Conservation (phyloP, 2,888 invertebrate species). For the Eupithecia exiguata region DNA sequence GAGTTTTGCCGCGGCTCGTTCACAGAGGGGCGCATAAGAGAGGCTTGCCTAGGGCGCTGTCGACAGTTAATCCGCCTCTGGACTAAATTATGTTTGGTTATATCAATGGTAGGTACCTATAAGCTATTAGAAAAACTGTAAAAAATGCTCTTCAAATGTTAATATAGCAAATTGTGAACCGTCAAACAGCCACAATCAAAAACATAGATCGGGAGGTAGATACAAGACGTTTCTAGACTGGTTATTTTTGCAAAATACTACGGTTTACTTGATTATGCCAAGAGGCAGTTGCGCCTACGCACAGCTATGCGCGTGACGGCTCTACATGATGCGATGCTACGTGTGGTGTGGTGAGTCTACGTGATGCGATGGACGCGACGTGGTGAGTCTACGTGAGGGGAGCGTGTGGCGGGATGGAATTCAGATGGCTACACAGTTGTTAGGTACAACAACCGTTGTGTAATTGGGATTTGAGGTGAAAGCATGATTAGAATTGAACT, state of each 20-base stretch:
- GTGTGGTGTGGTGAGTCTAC: neutral
- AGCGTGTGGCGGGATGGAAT: neutral
- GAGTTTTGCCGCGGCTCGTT: no score
- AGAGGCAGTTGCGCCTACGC: neutral
- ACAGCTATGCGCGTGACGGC: neutral
- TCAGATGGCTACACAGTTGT: neutral
- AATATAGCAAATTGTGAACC: neutral
- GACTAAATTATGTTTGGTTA: no score
- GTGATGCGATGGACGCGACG: neutral
- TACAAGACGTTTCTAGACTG: neutral
- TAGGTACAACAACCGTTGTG: neutral
- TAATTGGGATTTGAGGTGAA: slow-evolving; percentile 5
- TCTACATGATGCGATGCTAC: neutral
- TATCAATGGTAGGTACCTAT: no score
- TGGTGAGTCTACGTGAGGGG: no score
- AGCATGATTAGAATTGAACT: neutral
- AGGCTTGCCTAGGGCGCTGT: no score
- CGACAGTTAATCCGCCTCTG: no score
- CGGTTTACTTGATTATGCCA: neutral
- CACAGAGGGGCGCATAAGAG: no score
- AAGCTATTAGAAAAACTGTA: neutral
- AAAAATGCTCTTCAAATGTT: neutral
- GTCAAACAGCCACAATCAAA: neutral
- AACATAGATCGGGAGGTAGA: neutral
- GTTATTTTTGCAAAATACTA: neutral